These are phyloP conservation scores for Fragum whitleyi DNA, from an alignment of 2,888 invertebrate genomes.

Conservation along the genomic window DNA sequence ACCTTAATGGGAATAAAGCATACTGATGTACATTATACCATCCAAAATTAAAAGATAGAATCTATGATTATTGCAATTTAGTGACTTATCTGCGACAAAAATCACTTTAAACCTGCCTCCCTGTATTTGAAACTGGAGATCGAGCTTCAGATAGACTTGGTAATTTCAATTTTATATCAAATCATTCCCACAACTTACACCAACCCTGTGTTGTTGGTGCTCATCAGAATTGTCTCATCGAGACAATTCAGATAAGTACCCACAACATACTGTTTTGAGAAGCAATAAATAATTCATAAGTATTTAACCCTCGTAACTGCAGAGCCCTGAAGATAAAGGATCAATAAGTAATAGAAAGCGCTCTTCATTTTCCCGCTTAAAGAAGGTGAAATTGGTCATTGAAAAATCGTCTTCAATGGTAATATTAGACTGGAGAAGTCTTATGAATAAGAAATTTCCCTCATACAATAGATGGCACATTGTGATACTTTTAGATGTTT, in stretches of 20 bases:
- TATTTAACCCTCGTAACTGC: too few species aligned
- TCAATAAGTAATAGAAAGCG: not conserved
- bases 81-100: not conserved
- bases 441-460: not conserved
- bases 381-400: slow-evolving; percentile 4
- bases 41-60: not conserved
- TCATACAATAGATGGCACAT: not conserved
- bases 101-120: not conserved
- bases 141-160: too few species aligned
- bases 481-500: not conserved
- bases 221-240: too few species aligned
- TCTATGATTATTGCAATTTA: not conserved
- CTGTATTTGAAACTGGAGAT: not conserved
- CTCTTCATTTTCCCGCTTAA: not conserved
- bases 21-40: not conserved
- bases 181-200: too few species aligned
- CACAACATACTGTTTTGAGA: too few species aligned
- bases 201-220: too few species aligned
- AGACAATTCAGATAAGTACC: too few species aligned
- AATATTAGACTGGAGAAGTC: not conserved
- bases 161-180: too few species aligned
- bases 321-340: too few species aligned
- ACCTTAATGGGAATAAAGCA: not conserved
- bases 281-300: too few species aligned
- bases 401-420: not conserved